Conservation (phyloP, 2,797 vertebrate genomes). For the Notolabrus celidotus region DNA sequence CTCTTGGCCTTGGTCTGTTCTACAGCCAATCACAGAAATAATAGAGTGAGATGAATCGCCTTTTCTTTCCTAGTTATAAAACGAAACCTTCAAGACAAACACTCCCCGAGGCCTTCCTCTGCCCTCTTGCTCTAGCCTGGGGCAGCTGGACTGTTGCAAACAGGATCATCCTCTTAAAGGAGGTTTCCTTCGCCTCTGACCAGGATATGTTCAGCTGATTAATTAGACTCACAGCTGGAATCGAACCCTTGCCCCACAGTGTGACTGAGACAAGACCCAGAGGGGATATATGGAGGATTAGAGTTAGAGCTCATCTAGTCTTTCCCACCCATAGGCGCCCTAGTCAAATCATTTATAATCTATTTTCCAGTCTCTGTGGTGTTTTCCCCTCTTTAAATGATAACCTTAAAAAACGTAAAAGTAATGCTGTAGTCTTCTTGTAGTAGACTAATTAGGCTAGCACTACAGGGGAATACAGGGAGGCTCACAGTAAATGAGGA, state of each 20-base stretch:
- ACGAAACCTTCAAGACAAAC: slow-evolving; percentile 57
- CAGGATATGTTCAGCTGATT: slow-evolving; percentile 67
- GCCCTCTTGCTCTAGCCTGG: slow-evolving; percentile 32
- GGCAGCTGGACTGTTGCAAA: slow-evolving; percentile 41
- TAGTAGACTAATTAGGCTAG: slow-evolving; percentile 70
- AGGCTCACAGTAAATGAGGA: slow-evolving; percentile 62
- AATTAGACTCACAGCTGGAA: slow-evolving; percentile 65
- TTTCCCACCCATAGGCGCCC: slow-evolving; percentile 11
- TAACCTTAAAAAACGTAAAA: slow-evolving; percentile 53
- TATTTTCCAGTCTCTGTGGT: slow-evolving; percentile 32
- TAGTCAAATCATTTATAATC: slow-evolving; percentile 23
- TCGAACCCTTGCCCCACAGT: slow-evolving; percentile 41
- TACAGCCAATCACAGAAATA: slow-evolving; percentile 20
- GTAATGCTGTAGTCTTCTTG: slow-evolving; percentile 34
- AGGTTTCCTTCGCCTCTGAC: slow-evolving; percentile 49
- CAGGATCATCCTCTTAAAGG: slow-evolving; percentile 27
- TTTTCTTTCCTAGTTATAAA: slow-evolving; percentile 45
- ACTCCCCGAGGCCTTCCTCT: slow-evolving; percentile 40
- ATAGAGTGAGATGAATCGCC: slow-evolving; percentile 51
- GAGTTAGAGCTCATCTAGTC: slow-evolving; percentile 13
- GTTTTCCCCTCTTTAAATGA: slow-evolving; percentile 40
- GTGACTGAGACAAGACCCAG: slow-evolving; percentile 44
- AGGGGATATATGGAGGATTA: slow-evolving; percentile 47
- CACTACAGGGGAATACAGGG: slow-evolving; percentile 58
- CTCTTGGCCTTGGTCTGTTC: slow-evolving; percentile 7